These are phyloP conservation scores for Diabrotica balteata DNA, from an alignment of 2,888 invertebrate genomes.

Conservation along the genomic window DNA sequence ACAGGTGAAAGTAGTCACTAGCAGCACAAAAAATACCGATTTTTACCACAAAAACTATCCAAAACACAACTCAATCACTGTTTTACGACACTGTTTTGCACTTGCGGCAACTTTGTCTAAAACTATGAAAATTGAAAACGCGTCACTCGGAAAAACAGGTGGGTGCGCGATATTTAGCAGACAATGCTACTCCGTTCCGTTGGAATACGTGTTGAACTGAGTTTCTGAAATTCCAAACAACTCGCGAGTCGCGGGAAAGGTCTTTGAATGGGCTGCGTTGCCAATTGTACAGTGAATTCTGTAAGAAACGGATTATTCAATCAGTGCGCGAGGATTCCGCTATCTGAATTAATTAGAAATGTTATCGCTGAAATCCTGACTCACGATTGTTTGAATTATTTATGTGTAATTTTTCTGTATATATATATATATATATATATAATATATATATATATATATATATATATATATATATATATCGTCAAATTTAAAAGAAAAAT, in stretches of 20 bases:
- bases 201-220: slow-evolving; percentile 23
- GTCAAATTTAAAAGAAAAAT: no score
- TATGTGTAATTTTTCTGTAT: background rate
- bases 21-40: slow-evolving; percentile 8
- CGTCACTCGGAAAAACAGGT: slow-evolving; percentile 23
- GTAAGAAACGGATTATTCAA: no score
- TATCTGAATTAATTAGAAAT: background rate
- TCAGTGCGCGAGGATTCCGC: background rate
- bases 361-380: background rate
- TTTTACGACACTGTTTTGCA: slow-evolving; percentile 5
- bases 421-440: no score
- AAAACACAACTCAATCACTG: slow-evolving; percentile 15
- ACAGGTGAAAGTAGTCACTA: slow-evolving; percentile 21
- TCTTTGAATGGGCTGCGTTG: slow-evolving; percentile 13
- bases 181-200: background rate
- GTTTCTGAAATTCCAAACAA: slow-evolving; percentile 24
- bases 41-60: slow-evolving; percentile 11
- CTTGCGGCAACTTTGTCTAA: slow-evolving; percentile 8
- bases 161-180: slow-evolving; percentile 18
- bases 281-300: background rate
- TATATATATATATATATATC: no score
- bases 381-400: background rate
- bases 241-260: slow-evolving; percentile 14
- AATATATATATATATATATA: no score
- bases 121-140: slow-evolving; percentile 11